These are phyloP conservation scores for Tokudaia muenninki DNA, from an alignment of 2,797 vertebrate species.

Conservation along the genomic window DNA sequence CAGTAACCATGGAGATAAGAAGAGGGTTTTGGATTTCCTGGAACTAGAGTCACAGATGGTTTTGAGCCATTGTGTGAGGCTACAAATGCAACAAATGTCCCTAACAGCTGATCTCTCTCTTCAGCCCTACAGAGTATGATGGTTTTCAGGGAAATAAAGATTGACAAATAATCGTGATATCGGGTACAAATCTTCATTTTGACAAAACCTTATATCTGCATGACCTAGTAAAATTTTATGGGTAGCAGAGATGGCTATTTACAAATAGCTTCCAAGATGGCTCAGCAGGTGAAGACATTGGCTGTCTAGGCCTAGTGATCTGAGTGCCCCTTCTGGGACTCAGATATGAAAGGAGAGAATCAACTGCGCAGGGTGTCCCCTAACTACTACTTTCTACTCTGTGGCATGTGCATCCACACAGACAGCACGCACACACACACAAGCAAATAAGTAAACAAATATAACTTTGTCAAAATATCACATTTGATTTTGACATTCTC, in stretches of 20 bases:
- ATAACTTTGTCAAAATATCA: neutral
- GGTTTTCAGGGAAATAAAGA: neutral
- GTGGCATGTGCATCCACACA: neutral
- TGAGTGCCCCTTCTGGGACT: neutral
- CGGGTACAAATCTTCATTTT: neutral
- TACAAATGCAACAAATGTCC: neutral
- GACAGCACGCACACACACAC: neutral
- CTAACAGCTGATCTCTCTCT: neutral
- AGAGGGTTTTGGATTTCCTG: neutral
- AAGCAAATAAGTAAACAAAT: neutral
- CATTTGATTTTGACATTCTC: neutral
- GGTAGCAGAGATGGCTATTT: neutral
- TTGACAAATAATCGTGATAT: slow-evolving; percentile 7
- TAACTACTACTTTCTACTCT: neutral
- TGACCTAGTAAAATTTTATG: slow-evolving; percentile 6
- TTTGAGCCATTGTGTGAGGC: neutral
- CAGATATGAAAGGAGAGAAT: neutral
- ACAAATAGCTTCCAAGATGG: neutral
- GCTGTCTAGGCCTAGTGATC: neutral
- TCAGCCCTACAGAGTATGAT: neutral
- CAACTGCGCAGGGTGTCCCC: neutral
- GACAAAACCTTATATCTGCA: neutral
- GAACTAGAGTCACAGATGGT: neutral
- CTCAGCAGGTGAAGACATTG: neutral
- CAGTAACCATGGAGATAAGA: neutral